Percentiles rank a stretch among this genome's conserved stretches.
phyloP scores from a whole-genome alignment of 2,797 vertebrate genomes.

The Balearica regulorum region DNA sequence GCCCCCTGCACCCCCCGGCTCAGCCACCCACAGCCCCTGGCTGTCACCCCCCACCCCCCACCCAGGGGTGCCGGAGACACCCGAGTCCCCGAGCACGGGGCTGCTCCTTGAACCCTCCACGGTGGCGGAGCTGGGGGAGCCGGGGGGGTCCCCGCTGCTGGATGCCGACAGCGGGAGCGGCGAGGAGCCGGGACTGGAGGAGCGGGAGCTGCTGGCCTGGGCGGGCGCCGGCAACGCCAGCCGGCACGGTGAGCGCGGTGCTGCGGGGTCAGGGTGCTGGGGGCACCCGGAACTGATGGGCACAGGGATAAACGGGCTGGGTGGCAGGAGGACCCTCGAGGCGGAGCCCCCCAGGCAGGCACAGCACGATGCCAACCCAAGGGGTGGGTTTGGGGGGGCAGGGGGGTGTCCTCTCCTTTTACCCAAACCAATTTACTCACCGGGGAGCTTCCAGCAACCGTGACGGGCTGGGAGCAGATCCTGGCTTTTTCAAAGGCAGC shows the following conservation, averaged over 20 bases:
- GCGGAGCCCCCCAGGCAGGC: neutral
- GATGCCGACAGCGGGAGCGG: conserved; percentile 53
- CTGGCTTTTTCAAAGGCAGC: neutral
- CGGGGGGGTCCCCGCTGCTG: neutral
- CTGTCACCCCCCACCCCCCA: neutral
- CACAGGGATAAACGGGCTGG: neutral
- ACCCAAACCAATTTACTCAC: fast-evolving
- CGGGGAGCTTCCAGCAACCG: fast-evolving
- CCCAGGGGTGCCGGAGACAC: fast-evolving
- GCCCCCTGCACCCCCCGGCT: fast-evolving
- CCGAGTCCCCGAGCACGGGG: fast-evolving
- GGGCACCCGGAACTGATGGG: neutral
- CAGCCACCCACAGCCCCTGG: neutral
- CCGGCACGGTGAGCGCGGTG: neutral
- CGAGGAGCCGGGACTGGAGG: neutral
- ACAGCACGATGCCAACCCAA: fast-evolving
- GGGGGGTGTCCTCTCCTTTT: fast-evolving
- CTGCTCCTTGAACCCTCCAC: neutral
- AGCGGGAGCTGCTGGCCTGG: conserved; percentile 39
- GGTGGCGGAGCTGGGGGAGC: fast-evolving
- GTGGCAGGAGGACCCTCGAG: neutral
- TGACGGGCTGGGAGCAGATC: fast-evolving
- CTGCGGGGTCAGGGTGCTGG: neutral
- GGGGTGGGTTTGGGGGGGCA: neutral
- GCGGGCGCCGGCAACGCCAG: neutral